Percentiles rank a stretch among this genome's conserved stretches.
phyloP scores from a whole-genome alignment of 1,140 invertebrate species.

The Brachionus calyciflorus region DNA sequence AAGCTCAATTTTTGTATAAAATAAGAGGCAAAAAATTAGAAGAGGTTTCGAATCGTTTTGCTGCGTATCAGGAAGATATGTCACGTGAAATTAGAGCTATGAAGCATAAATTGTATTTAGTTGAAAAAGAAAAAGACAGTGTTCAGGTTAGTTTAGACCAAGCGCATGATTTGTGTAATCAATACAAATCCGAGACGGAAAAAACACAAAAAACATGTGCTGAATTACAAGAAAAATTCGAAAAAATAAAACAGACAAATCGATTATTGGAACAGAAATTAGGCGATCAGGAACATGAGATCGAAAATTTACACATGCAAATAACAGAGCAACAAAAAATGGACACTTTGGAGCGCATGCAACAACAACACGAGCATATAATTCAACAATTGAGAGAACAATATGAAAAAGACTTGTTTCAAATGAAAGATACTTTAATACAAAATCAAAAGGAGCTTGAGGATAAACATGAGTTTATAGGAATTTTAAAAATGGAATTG shows the following conservation, averaged over 20 bases:
- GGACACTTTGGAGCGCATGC: conserved; percentile 30
- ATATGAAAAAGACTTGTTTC: conserved; percentile 39
- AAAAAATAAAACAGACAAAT: conserved; percentile 30
- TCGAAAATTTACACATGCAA: conserved; percentile 36
- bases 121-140: conserved; percentile 38
- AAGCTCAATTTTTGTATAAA: conserved; percentile 45
- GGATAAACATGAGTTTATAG: conserved; percentile 38
- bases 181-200: conserved; percentile 25
- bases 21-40: conserved; percentile 42
- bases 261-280: conserved; percentile 27
- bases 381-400: conserved; percentile 41
- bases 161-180: conserved; percentile 40
- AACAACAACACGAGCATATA: conserved; percentile 41
- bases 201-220: neutral
- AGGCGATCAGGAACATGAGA: conserved; percentile 18
- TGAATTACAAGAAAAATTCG: conserved; percentile 30
- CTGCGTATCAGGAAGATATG: conserved; percentile 41
- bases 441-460: conserved; percentile 21
- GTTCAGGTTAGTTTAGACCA: conserved; percentile 41
- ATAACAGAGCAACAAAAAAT: conserved; percentile 44
- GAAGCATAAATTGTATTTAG: conserved; percentile 41
- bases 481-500: conserved; percentile 14
- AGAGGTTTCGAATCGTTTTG: conserved; percentile 42
- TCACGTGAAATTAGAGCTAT: conserved; percentile 25
- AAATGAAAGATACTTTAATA: conserved; percentile 15